These are phyloP conservation scores for Mastomys coucha DNA, from an alignment of 2,113 vertebrate genomes.

Conservation along the genomic window DNA sequence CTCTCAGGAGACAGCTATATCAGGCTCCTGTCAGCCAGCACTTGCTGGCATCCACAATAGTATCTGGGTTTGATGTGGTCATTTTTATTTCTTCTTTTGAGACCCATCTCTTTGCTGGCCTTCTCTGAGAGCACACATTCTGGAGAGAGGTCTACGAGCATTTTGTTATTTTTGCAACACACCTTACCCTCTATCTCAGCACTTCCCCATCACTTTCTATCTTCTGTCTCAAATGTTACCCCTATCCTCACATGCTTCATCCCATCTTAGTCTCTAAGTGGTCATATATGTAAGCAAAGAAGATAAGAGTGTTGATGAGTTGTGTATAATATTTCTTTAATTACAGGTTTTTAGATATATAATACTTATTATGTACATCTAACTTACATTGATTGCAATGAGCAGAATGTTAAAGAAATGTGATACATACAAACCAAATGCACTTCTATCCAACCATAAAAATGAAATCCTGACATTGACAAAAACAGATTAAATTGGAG, in stretches of 20 bases:
- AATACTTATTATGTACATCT: not conserved
- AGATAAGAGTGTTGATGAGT: not conserved
- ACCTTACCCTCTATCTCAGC: not conserved
- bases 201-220: not conserved
- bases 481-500: not conserved
- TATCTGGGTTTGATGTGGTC: too few relatives aligned
- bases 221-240: not conserved
- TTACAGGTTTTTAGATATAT: not conserved
- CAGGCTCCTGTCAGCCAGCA: too few relatives aligned
- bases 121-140: not conserved
- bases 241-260: not conserved
- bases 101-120: not conserved
- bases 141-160: not conserved
- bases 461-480: not conserved
- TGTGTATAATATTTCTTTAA: not conserved
- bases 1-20: too few relatives aligned
- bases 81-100: not conserved
- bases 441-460: not conserved
- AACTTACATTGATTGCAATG: not conserved
- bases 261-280: not conserved
- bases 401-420: not conserved
- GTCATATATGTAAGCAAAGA: not conserved
- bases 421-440: not conserved
- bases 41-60: too few relatives aligned
- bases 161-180: not conserved